A percentile compares a stretch with the other conserved stretches of the same genome.
Conservation (phyloP, 2,797 vertebrate genomes). For the Acanthurus tractus region DNA sequence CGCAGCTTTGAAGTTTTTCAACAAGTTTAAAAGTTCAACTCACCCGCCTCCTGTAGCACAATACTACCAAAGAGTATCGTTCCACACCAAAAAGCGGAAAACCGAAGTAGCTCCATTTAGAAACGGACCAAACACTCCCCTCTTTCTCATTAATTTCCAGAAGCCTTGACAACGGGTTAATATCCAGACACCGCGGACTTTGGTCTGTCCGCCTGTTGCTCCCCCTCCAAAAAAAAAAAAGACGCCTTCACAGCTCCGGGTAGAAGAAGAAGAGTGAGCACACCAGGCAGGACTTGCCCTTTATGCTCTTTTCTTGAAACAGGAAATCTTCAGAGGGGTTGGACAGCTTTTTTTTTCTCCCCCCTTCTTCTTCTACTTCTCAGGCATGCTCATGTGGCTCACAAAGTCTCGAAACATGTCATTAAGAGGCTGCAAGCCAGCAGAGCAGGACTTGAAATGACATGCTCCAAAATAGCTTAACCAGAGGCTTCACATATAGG, state of each 20-base stretch:
- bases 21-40: conserved; percentile 48
- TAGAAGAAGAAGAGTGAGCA: conserved; percentile 53
- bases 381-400: conserved; percentile 63
- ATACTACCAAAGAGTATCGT: conserved; percentile 65
- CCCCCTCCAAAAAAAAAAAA: too few relatives aligned
- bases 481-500: conserved; percentile 8
- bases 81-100: conserved; percentile 81
- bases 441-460: conserved; percentile 71
- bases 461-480: conserved; percentile 62
- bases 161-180: conserved; percentile 41
- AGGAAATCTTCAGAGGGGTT: conserved; percentile 85
- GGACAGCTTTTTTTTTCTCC: conserved; percentile 52
- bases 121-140: conserved; percentile 39
- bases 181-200: conserved; percentile 39
- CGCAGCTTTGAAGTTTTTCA: neutral
- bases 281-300: conserved; percentile 54
- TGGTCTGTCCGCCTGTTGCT: conserved; percentile 55
- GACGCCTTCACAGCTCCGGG: conserved; percentile 40
- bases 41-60: conserved; percentile 67
- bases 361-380: conserved; percentile 35
- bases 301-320: conserved; percentile 75
- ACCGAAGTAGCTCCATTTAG: conserved; percentile 78
- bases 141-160: conserved; percentile 71
- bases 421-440: conserved; percentile 67
- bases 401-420: conserved; percentile 66